Evolutionary conservation across 2,797 vertebrate genomes (phyloP).

Genomic region (Sternotherus odoratus): DNA sequence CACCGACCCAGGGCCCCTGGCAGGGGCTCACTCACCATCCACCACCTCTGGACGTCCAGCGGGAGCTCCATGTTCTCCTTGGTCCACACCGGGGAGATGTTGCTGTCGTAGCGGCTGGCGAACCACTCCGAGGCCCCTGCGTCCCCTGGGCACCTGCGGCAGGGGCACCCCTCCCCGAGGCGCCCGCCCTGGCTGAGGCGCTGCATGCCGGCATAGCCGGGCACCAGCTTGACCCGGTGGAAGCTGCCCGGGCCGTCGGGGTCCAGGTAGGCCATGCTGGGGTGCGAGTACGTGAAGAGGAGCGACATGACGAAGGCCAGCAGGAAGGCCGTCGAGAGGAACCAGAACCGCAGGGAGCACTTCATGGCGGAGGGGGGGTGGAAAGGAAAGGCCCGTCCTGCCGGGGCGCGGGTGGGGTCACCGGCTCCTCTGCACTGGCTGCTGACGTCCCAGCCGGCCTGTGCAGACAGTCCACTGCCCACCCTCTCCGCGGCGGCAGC

Average conservation of each 20-base stretch:
- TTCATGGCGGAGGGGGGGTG: conserved; percentile 79
- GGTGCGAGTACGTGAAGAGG: conserved; percentile 94
- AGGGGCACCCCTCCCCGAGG: conserved; percentile 87
- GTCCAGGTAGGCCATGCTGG: conserved; percentile 90
- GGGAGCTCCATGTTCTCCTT: conserved; percentile 93
- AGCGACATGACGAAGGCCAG: conserved; percentile 95
- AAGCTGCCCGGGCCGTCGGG: conserved; percentile 86
- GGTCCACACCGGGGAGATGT: conserved; percentile 94
- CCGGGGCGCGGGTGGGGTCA: conserved; percentile 39
- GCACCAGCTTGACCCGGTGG: conserved; percentile 92
- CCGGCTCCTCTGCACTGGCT: conserved; percentile 26
- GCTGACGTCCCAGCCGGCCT: not conserved
- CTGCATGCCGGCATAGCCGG: conserved; percentile 86
- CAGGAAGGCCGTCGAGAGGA: conserved; percentile 90
- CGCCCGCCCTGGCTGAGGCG: conserved; percentile 76
- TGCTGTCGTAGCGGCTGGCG: conserved; percentile 89
- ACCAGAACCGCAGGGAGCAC: conserved; percentile 93
- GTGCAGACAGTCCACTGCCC: not conserved
- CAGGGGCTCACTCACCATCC: conserved; percentile 91
- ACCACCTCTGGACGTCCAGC: conserved; percentile 96
- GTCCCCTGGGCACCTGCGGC: conserved; percentile 89
- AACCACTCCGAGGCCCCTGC: conserved; percentile 90
- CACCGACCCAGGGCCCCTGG: not conserved
- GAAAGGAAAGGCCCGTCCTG: not conserved
- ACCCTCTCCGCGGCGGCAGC: not conserved